Evolutionary conservation across 2,113 vertebrate genomes (phyloP).

Genomic region (Lichenostomus cassidix): DNA sequence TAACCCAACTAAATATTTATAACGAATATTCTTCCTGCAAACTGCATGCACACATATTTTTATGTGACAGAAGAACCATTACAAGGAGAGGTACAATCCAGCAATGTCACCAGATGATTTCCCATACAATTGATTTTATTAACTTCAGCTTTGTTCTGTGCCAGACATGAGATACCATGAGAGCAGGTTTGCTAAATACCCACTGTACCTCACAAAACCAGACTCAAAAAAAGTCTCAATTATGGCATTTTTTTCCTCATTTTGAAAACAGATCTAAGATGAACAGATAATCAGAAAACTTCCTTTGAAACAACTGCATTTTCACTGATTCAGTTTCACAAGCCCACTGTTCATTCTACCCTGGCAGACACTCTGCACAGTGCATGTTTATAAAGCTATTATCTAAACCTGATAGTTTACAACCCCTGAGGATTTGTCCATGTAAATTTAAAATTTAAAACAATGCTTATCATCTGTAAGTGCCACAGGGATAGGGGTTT

Average conservation of each 20-base stretch:
- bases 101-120: background rate
- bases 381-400: background rate
- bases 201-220: fast-evolving
- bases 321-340: background rate
- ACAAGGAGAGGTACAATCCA: background rate
- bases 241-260: background rate
- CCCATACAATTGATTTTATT: background rate
- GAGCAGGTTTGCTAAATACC: background rate
- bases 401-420: background rate
- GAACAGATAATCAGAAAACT: background rate
- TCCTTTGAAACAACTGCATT: background rate
- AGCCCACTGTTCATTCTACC: background rate
- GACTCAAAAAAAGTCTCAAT: background rate
- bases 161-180: background rate
- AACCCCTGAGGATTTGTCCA: background rate
- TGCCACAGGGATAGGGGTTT: background rate
- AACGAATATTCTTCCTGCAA: background rate
- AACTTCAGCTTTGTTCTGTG: background rate
- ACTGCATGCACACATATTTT: background rate
- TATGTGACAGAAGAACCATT: background rate
- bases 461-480: background rate
- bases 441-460: fast-evolving
- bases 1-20: background rate
- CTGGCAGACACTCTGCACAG: background rate
- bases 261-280: background rate